Percentiles rank a stretch among this genome's conserved stretches.
phyloP scores from a whole-genome alignment of 2,888 invertebrate genomes.

The Zhuqinia jingwanae region DNA sequence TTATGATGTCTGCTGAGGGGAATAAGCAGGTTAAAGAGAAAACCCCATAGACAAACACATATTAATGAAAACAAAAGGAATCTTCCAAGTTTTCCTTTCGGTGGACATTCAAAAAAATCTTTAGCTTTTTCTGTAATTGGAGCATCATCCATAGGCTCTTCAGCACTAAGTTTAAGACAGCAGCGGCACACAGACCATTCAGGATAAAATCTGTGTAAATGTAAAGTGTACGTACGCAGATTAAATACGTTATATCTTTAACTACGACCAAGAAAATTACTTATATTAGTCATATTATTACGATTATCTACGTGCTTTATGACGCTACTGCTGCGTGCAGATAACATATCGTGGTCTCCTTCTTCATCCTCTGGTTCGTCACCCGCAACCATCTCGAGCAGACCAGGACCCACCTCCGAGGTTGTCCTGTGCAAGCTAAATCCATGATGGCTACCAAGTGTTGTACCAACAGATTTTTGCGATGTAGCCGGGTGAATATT shows the following conservation, averaged over 20 bases:
- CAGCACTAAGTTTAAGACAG: no score
- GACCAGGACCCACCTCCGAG: conserved; percentile 57
- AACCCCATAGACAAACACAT: conserved; percentile 88
- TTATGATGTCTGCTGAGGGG: conserved; percentile 85
- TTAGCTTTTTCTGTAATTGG: conserved; percentile 42
- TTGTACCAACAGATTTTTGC: background rate
- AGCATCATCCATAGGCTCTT: conserved; percentile 52
- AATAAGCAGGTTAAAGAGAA: conserved; percentile 83
- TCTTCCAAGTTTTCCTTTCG: conserved; percentile 91
- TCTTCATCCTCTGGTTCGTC: conserved; percentile 52
- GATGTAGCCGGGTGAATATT: no score
- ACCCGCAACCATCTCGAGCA: conserved; percentile 63
- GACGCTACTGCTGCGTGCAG: conserved; percentile 73
- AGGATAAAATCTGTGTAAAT: conserved; percentile 76
- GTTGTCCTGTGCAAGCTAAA: background rate
- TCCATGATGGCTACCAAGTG: background rate
- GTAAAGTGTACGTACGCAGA: background rate
- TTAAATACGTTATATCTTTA: background rate
- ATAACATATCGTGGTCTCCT: conserved; percentile 38
- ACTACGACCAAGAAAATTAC: no score
- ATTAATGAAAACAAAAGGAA: conserved; percentile 87
- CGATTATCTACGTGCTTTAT: conserved; percentile 68
- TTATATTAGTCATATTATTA: no score
- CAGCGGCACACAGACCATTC: conserved; percentile 77
- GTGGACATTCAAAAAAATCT: conserved; percentile 84